phyloP scores from a whole-genome alignment of 1,140 invertebrate genomes.

The Mylabris phalerata region DNA sequence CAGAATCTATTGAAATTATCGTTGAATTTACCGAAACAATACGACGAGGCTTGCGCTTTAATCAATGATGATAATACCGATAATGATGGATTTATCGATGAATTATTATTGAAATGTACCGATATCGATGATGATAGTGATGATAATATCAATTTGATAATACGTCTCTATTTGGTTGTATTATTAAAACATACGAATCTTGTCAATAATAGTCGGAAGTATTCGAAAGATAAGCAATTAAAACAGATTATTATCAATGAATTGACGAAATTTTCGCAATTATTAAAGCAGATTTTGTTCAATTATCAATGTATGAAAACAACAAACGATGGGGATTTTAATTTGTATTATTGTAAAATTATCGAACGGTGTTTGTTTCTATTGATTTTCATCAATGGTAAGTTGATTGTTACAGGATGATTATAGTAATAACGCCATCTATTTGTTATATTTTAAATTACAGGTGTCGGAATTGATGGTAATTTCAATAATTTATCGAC shows the following conservation, averaged over 20 bases:
- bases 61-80: conserved; percentile 3
- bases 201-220: conserved; percentile 6
- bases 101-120: not conserved
- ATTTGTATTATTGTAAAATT: conserved; percentile 23
- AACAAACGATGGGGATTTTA: conserved; percentile 11
- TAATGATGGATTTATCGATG: conserved; percentile 23
- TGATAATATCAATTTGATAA: conserved; percentile 36
- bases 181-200: conserved; percentile 50
- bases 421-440: not conserved
- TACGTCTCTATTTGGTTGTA: conserved; percentile 48
- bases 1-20: conserved; percentile 29
- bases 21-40: conserved; percentile 31
- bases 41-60: conserved; percentile 36
- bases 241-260: too few relatives aligned
- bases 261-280: too few relatives aligned
- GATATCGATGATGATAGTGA: conserved; percentile 38
- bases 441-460: too few relatives aligned
- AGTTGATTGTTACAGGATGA: not conserved
- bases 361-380: conserved; percentile 34
- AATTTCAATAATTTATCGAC: too few relatives aligned
- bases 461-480: too few relatives aligned
- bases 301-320: too few relatives aligned
- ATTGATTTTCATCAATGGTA: conserved; percentile 35
- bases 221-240: too few relatives aligned
- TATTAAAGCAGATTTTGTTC: too few relatives aligned